Base-by-base conservation (phyloP, 2,888 invertebrate genomes). In the Nemurella pictetii region DNA sequence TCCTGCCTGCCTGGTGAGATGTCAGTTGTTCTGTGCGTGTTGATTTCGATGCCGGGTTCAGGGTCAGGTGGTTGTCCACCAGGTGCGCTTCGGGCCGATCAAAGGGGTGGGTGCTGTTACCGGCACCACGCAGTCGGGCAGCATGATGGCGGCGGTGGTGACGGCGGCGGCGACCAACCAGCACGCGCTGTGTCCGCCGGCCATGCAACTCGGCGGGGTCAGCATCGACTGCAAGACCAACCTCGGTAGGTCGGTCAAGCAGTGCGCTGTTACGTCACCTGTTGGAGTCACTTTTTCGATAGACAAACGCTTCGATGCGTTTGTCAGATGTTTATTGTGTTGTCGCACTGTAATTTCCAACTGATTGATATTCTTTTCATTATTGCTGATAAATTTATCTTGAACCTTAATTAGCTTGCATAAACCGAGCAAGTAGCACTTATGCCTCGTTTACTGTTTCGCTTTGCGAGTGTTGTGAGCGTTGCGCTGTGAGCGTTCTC, bases 131-230 rank as follows among this genome's bases (percentile, higher is more conserved):
- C 91, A 91, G 78, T 90, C 90, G 0, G 92, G 92, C 28, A 94
- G 93, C 85, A 93, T 94, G 93, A 94, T 94, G 93, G 93, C 94
- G 0, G 93, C 94, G 5, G 93, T 94, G 87, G 92, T 94, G 25
- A 94, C 94, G 88, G 93, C 78, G 1, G 93, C 78, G 5, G 78
- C 29, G 15, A 78, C 78, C 78, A 78, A 30, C 78, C 28, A 28
- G 30, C 78, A 78, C 78, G n/a, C 78, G 28, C 82, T 82, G 25
- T 82, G 27, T 82, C 81, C 81, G 25, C 78, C 78, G 9, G 30
- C 15, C 30, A 78, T 30, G 29, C 82, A 36, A 27, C 55, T 55
- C 55, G 72, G 29, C 30, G 78, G 15, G 20, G 5, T 30, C 28
- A 78, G 30, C 78, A 5, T 5, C 28, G 30, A 28, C 28, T 9